A percentile compares a stretch with the other conserved stretches of the same genome.
phyloP scores from a whole-genome alignment of 2,113 vertebrate genomes.

The Dendropsophus ebraccatus region DNA sequence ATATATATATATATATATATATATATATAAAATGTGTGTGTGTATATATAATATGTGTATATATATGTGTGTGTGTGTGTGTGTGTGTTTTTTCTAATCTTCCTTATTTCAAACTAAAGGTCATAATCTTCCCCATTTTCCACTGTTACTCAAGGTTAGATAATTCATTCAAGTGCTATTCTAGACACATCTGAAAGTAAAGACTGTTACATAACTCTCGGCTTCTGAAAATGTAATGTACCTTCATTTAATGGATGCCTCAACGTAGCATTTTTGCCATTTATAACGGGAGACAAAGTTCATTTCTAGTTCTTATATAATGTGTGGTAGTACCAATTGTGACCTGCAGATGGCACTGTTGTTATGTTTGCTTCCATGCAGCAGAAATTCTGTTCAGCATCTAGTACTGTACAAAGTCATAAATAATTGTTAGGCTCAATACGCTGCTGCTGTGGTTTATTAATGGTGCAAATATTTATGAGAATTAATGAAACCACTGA shows the following conservation, averaged over 20 bases:
- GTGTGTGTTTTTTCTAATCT: no score
- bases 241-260: not conserved
- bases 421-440: not conserved
- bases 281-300: not conserved
- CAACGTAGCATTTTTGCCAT: not conserved
- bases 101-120: not conserved
- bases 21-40: no score
- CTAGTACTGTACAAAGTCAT: not conserved
- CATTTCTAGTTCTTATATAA: not conserved
- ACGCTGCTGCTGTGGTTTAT: not conserved
- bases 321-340: not conserved
- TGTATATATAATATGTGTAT: no score
- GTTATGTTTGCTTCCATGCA: not conserved
- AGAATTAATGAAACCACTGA: not conserved
- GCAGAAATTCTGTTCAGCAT: not conserved
- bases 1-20: no score
- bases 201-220: not conserved
- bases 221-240: not conserved
- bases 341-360: conserved; percentile 15
- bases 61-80: no score
- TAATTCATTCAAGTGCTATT: not conserved
- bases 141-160: not conserved
- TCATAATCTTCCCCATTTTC: not conserved
- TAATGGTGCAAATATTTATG: not conserved
- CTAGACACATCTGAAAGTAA: not conserved